Conservation (phyloP, 2,888 invertebrate genomes). For the Sylvicola cinctus region DNA sequence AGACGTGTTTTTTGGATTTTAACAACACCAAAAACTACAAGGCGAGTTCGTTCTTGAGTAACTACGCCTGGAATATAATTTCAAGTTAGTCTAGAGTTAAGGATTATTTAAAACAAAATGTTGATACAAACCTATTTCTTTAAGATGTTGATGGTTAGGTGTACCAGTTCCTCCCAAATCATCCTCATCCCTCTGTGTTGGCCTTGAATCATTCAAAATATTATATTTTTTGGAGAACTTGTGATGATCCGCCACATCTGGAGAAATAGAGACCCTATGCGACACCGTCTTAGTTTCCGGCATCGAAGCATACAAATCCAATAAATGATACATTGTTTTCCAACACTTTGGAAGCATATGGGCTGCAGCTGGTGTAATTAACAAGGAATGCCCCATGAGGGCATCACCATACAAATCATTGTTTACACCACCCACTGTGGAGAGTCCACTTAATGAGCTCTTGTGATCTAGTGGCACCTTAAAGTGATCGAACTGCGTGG, state of each 20-base stretch:
- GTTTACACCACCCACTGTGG: constrained; percentile 12
- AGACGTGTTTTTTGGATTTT: constrained; percentile 70
- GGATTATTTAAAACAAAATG: too few species aligned
- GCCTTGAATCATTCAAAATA: constrained; percentile 31
- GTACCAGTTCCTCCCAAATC: constrained; percentile 26
- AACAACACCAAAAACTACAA: constrained; percentile 72
- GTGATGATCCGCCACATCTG: constrained; percentile 47
- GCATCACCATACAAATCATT: too few species aligned
- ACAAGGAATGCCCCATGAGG: too few species aligned
- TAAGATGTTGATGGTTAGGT: constrained; percentile 9
- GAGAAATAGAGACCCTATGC: constrained; percentile 50
- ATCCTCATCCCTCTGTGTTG: constrained; percentile 22
- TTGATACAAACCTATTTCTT: neutral
- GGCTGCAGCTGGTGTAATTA: constrained; percentile 1
- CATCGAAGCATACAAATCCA: constrained; percentile 85
- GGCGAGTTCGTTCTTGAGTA: constrained; percentile 43
- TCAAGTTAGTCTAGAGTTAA: too few species aligned
- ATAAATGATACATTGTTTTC: constrained; percentile 80
- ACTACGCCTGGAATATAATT: constrained; percentile 15
- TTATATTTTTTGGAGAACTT: constrained; percentile 38
- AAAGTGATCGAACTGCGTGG: constrained; percentile 14
- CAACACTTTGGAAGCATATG: constrained; percentile 55
- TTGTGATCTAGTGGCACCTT: constrained; percentile 20
- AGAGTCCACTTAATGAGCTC: constrained; percentile 22
- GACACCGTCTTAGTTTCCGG: constrained; percentile 86